Percentiles rank a stretch among this genome's conserved stretches.
These are phyloP conservation scores for Orthonychiurus folsomi DNA, from an alignment of 2,888 invertebrate genomes.

Conservation along the genomic window DNA sequence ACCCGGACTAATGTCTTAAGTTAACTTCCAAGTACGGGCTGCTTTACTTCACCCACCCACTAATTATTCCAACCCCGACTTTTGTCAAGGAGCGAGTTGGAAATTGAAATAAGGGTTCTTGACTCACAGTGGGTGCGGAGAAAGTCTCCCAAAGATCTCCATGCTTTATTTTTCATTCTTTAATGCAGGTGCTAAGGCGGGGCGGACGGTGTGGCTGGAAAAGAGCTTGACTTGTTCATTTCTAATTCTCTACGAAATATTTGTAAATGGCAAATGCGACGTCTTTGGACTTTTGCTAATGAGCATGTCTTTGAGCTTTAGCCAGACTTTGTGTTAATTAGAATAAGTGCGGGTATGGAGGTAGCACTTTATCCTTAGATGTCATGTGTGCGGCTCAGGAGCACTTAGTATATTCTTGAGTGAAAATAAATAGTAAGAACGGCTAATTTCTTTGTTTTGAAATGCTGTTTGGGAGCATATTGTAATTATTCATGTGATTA, in stretches of 20 bases:
- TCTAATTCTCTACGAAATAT: neutral
- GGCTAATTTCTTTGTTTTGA: neutral
- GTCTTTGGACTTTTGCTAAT: too few species aligned
- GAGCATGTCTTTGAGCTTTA: neutral
- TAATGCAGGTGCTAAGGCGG: too few species aligned
- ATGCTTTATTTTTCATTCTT: neutral
- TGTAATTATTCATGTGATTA: neutral
- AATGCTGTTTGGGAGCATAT: neutral
- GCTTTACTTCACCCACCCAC: neutral
- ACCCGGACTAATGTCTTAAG: neutral
- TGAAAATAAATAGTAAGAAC: neutral
- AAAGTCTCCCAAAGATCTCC: neutral
- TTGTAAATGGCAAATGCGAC: neutral
- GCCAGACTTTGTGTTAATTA: neutral
- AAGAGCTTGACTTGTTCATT: neutral
- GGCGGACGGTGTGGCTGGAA: neutral
- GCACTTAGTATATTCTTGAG: too few species aligned
- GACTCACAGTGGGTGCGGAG: neutral
- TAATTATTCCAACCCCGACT: constrained; percentile 1
- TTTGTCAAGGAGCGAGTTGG: too few species aligned
- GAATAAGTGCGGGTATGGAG: neutral
- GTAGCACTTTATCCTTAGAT: too few species aligned
- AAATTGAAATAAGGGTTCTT: neutral
- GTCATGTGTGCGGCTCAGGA: too few species aligned
- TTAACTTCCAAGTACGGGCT: neutral